These are phyloP conservation scores for Ptychobarbus kaznakovi DNA, from an alignment of 2,797 vertebrate genomes.

Conservation along the genomic window DNA sequence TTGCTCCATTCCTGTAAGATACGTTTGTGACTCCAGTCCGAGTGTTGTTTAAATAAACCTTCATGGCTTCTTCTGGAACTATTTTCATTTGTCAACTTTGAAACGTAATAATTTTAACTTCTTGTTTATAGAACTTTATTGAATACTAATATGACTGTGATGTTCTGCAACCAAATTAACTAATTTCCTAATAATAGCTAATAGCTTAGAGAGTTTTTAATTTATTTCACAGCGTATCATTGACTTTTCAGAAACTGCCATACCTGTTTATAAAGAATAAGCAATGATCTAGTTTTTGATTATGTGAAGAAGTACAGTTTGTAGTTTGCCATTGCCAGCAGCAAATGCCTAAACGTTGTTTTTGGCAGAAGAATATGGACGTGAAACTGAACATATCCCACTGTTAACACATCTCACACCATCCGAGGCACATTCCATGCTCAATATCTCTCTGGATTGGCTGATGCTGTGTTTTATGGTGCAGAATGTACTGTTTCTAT, in stretches of 20 bases:
- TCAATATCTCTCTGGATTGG: constrained; percentile 45
- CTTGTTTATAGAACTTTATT: background rate
- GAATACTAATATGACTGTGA: background rate
- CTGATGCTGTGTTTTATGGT: constrained; percentile 27
- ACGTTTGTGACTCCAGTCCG: background rate
- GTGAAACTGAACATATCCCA: constrained; percentile 46
- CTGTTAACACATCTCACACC: constrained; percentile 38
- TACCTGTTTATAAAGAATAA: background rate
- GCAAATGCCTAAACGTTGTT: background rate
- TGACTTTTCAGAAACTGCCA: background rate
- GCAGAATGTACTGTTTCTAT: constrained; percentile 24
- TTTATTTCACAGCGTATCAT: background rate
- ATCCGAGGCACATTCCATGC: constrained; percentile 33
- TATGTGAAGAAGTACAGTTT: background rate
- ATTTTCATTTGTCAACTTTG: background rate
- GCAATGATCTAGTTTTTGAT: background rate
- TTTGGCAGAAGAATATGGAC: constrained; percentile 11
- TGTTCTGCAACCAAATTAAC: background rate
- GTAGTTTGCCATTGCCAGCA: background rate
- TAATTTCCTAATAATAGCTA: background rate
- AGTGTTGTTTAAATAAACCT: background rate
- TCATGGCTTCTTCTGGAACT: background rate
- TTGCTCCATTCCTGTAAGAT: background rate
- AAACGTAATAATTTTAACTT: background rate
- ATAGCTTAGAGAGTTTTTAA: too few species aligned